A percentile compares a stretch with the other conserved stretches of the same genome.
Conservation (phyloP, 1,140 invertebrate genomes). For the Drepana arcuata region DNA sequence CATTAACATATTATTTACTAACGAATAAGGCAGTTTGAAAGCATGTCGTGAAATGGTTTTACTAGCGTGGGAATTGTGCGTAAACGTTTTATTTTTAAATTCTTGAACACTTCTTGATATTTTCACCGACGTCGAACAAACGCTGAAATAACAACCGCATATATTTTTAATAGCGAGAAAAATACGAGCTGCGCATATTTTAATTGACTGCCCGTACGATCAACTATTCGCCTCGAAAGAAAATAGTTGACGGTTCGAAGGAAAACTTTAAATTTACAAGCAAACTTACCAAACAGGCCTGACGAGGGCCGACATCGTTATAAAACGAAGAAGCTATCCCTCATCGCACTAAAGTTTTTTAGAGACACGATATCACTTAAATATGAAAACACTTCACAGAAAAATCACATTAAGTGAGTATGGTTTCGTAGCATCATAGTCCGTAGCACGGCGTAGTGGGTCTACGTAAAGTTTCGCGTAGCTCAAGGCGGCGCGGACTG, state of each 20-base stretch:
- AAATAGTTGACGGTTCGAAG: constrained; percentile 18
- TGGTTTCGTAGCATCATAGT: constrained; percentile 20
- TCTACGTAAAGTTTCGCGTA: constrained; percentile 20
- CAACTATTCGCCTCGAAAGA: constrained; percentile 18
- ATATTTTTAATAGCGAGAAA: constrained; percentile 22
- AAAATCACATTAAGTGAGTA: constrained; percentile 16
- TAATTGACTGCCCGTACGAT: constrained; percentile 4
- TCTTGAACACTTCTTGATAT: constrained; percentile 50
- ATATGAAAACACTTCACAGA: constrained; percentile 37
- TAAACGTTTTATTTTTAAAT: constrained; percentile 42
- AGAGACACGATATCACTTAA: constrained; percentile 38
- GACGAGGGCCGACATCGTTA: constrained; percentile 70
- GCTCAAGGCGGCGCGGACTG: constrained; percentile 57
- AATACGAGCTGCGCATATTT: constrained; percentile 12
- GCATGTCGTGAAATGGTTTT: constrained; percentile 72
- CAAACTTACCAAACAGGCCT: constrained; percentile 69
- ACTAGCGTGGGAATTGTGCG: constrained; percentile 69
- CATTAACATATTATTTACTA: constrained; percentile 9
- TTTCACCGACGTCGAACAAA: constrained; percentile 39
- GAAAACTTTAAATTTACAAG: constrained; percentile 16
- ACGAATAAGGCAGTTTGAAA: constrained; percentile 37
- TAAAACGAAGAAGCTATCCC: constrained; percentile 37
- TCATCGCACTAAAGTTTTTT: constrained; percentile 57
- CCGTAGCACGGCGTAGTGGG: constrained; percentile 35
- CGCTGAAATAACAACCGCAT: constrained; percentile 57